These are phyloP conservation scores for Silurus aristotelis DNA, from an alignment of 2,797 vertebrate species.

Conservation along the genomic window DNA sequence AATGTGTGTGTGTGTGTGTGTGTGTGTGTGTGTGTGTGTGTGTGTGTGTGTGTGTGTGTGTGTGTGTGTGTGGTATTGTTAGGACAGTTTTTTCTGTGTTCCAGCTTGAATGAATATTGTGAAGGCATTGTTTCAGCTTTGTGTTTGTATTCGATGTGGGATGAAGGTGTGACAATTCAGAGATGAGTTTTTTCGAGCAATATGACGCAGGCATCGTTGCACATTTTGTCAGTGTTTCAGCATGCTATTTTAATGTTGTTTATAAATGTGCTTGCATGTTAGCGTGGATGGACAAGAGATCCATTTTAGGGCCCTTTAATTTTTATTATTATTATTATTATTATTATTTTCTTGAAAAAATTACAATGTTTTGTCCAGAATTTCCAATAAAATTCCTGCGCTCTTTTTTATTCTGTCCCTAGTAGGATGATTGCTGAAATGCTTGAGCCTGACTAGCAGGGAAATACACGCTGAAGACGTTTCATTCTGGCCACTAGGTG, in stretches of 20 bases:
- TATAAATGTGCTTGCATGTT: conserved; percentile 24
- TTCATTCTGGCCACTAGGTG: too few species aligned
- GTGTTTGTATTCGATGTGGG: conserved; percentile 8
- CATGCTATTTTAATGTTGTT: conserved; percentile 32
- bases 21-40: conserved; percentile 3
- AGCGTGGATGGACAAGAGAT: conserved; percentile 1
- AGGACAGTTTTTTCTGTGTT: not conserved
- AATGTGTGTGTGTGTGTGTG: conserved; percentile 13
- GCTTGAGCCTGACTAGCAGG: too few species aligned
- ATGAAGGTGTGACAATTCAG: not conserved
- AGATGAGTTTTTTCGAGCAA: conserved; percentile 37
- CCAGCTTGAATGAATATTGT: not conserved
- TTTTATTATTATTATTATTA: not conserved
- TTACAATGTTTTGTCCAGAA: conserved; percentile 10
- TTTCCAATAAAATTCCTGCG: conserved; percentile 28
- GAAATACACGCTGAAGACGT: too few species aligned
- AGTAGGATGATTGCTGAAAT: too few species aligned
- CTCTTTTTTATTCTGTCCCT: not conserved
- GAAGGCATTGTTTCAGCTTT: not conserved
- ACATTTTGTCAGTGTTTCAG: conserved; percentile 41
- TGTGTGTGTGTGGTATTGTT: conserved; percentile 13
- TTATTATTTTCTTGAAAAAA: not conserved
- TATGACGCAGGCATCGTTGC: conserved; percentile 33
- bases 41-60: conserved; percentile 29
- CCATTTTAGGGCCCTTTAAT: not conserved